Evolutionary conservation across 2,113 vertebrate genomes (phyloP), one percentile per base, ranked within the genome.

Genomic region (Platanista minor): DNA sequence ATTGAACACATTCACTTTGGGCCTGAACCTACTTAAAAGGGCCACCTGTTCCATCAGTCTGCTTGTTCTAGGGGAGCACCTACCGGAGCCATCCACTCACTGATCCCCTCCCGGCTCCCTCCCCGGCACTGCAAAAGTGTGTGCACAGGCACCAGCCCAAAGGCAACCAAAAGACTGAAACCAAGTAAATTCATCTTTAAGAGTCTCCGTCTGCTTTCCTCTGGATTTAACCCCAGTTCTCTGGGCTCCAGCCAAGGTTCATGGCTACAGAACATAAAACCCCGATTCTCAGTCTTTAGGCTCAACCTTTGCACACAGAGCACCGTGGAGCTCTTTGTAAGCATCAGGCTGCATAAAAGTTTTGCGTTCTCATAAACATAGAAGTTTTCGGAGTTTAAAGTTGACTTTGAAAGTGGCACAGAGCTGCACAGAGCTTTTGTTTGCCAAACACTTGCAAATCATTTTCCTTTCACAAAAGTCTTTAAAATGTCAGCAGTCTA

Each of bases 381-480:
- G 27, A 75, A 57, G 31, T 49, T 82, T 94, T 11, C 90, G 69
- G 66, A 87, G 12, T 87, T 41, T 39, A 87, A 96, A 92, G 66
- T 81, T 95, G 92, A 93, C 27, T 98, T 97, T 93, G 52, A 77
- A 75, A 91, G 39, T 87, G 92, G 97, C 72, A 94, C 66, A 77
- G 71, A n/a, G 52, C 83, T 95, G 95, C 77, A 95, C 81, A 97
- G 83, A 80, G 39, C 88, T 97, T 96, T 97, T 97, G 54, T 96
- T 97, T 97, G 97, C 72, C 59, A 91, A 95, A 95, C 43, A 91
- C 86, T 94, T 89, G 72, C 57, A 69, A 94, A 93, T 96, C 5
- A 96, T 97, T 97, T 97, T 67, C 64, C 69, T 33, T 96, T 25
- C 67, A 31, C 54, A 86, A 97, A 96, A 97, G 57, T 91, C 67